Base-by-base conservation (phyloP, 1,140 invertebrate genomes). In the Drosophila nikananu region DNA sequence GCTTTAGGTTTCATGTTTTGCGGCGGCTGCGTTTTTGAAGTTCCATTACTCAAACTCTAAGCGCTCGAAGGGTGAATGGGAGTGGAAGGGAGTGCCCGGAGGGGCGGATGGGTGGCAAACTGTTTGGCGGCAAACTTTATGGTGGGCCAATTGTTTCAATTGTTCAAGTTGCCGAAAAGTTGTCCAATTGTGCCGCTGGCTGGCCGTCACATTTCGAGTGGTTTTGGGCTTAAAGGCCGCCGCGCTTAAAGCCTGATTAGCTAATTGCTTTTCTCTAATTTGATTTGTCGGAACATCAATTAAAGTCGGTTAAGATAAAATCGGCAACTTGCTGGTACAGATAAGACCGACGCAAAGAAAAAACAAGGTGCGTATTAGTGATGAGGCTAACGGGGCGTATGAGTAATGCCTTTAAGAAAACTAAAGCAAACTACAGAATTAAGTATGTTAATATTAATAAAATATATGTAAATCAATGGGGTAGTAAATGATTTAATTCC, bases 1-100 rank as follows among this genome's bases (percentile, higher is more conserved):
- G 86, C 86, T 90, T 90, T 89, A 57, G 81, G 73, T 86, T 81
- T 70, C 78, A 81, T 89, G 84, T 89, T 89, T 80, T 89, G 84
- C 49, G 84, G 84, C 75, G 70, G 49, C 66, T 89, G 84, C 86
- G 86, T 90, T 89, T 80, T 89, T 90, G 84, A 90, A 87, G 81
- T 83, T 73, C 86, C 84, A 90, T 89, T 89, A 90, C 86, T 89
- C 86, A 90, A 81, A 70, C 78, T 64, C 81, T 58, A 78, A 79
- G 44, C 76, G 65, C 64, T 60, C 19, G 54, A 54, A 78, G 65
- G 32, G 41, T 66, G 67, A 70, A 55, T 12, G 54, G 15, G 32
- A n/a, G 35, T 23, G 54, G 32, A 23, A 15, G 2, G 1, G 19
- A 32, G 13, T 55, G 52, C 32, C 35, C 21, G 2, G 21, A 23